Evolutionary conservation across 2,888 invertebrate genomes (phyloP), one percentile per base, ranked within the genome.

Genomic region (Amblyjoppa proteus): DNA sequence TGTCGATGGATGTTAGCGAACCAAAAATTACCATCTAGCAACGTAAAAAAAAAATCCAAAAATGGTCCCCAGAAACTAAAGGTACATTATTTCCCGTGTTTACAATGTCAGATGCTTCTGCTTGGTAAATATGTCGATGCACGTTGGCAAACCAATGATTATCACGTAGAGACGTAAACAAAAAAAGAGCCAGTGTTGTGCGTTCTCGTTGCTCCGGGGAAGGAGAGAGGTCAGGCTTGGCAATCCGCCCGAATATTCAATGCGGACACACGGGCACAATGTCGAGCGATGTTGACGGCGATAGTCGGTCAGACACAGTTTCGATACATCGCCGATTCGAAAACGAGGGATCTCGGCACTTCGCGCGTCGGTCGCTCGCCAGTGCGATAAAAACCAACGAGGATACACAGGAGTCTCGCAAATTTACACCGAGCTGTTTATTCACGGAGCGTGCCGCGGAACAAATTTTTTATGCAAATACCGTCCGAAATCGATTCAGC

Each of bases 221-320:
- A 9, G 5, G 41, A 5, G 61, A 70, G 78, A 78, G 78, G 56
- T 78, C 69, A 41, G 70, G 70, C 66, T 78, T 78, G 78, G 78
- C 78, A 51, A 45, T 13, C 20, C 7, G 70, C 70, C 78, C 41
- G 61, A 45, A 61, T 75, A 75, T 61, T 75, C n/a, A 28, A 34
- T 31, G 31, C 61, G 68, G 41, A 25, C 13, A 11, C 58, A 61
- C 58, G 41, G 28, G 25, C n/a, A 7, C 61, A 58, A 45, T 38
- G 20, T 41, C 66, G 68, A 68, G 45, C 20, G 41, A 41, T 69
- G 25, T 45, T 11, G 68, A 49, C 45, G 68, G 45, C 68, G 68
- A 45, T 69, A 69, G 58, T 58, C 61, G 45, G 20, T 68, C 68
- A n/a, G 45, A 25, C 28, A 20, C 6, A 45, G 45, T 69, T 69